Evolutionary conservation across 2,113 vertebrate genomes (phyloP).

Genomic region (Cercocebus atys): DNA sequence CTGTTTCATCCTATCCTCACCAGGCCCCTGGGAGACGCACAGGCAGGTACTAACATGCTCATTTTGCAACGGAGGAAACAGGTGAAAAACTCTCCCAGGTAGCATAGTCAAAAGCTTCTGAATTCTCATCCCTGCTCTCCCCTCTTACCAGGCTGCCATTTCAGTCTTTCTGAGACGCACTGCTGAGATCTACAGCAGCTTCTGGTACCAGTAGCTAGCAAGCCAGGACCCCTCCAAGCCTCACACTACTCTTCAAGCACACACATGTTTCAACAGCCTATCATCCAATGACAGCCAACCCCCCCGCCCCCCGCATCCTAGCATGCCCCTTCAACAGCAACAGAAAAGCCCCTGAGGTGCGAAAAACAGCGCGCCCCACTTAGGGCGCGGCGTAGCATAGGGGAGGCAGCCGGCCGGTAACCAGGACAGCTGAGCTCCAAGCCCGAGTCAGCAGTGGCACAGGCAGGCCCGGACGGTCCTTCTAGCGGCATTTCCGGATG

Average conservation of each 20-base stretch:
- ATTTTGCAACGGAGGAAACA: background rate
- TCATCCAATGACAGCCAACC: background rate
- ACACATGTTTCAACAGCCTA: slow-evolving; percentile 21
- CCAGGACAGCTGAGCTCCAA: slow-evolving; percentile 20
- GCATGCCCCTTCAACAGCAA: background rate
- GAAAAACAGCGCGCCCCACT: background rate
- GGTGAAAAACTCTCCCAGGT: background rate
- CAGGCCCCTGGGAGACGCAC: background rate
- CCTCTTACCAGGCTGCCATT: background rate
- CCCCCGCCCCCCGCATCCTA: background rate
- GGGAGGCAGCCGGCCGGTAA: background rate
- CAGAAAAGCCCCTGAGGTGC: background rate
- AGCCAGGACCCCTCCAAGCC: slow-evolving; percentile 6
- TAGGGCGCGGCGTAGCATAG: background rate
- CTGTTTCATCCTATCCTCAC: background rate
- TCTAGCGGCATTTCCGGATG: background rate
- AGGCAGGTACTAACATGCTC: background rate
- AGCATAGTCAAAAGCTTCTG: background rate
- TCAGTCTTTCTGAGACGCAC: slow-evolving; percentile 5
- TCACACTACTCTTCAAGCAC: background rate
- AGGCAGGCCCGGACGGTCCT: background rate
- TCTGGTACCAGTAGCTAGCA: slow-evolving; percentile 20
- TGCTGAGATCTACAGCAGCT: background rate
- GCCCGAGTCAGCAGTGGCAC: background rate
- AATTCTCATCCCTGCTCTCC: background rate